A percentile compares a stretch with the other conserved stretches of the same genome.
Conservation (phyloP, 2,113 vertebrate species). For the Casuarius casuarius region DNA sequence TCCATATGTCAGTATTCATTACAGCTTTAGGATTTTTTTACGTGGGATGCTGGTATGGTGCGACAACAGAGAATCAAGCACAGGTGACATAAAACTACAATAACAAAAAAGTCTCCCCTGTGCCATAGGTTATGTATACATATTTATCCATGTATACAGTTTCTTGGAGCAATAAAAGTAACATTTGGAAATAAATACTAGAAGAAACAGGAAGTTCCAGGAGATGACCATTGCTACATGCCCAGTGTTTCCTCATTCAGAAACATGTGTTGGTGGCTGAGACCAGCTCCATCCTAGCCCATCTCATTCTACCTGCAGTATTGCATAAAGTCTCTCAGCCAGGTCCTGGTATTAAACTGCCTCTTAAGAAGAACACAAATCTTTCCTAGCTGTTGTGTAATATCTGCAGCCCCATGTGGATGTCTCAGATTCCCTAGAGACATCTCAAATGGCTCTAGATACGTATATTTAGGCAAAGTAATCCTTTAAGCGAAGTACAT, state of each 20-base stretch:
- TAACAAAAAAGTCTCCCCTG: neutral
- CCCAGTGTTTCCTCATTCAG: neutral
- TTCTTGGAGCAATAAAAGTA: neutral
- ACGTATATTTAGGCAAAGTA: neutral
- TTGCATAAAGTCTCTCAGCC: neutral
- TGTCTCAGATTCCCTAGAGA: neutral
- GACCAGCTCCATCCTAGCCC: neutral
- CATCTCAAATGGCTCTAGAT: neutral
- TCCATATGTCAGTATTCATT: neutral
- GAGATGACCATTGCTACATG: neutral
- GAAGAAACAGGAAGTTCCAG: neutral
- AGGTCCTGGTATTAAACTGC: neutral
- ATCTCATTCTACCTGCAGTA: neutral
- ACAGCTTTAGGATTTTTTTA: neutral
- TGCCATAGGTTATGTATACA: neutral
- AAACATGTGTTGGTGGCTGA: neutral
- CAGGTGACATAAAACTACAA: neutral
- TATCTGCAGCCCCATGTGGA: neutral
- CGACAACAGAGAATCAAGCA: neutral
- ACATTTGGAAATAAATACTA: neutral
- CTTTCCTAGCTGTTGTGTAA: neutral
- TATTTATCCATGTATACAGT: neutral
- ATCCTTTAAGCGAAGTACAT: neutral
- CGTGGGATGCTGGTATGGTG: neutral
- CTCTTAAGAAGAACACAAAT: neutral